phyloP scores from a whole-genome alignment of 2,797 vertebrate species.

The Euthynnus affinis region DNA sequence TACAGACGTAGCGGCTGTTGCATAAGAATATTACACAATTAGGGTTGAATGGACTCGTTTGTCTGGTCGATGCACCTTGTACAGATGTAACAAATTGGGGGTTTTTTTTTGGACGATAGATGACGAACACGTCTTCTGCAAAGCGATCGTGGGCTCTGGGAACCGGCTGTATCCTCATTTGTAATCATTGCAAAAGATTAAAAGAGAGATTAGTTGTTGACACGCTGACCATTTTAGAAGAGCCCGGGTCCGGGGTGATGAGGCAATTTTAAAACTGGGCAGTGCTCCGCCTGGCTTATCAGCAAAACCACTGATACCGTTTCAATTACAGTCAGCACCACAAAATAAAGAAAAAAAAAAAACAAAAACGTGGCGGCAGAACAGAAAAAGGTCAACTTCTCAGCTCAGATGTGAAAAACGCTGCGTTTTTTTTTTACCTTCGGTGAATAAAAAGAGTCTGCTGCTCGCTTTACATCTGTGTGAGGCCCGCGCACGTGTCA shows the following conservation, averaged over 20 bases:
- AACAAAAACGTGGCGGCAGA: neutral
- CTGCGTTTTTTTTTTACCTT: too few relatives aligned
- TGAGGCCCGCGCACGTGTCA: constrained; percentile 9
- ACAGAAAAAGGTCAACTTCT: constrained; percentile 3
- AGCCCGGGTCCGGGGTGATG: constrained; percentile 3
- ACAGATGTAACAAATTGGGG: neutral
- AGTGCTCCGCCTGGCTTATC: neutral
- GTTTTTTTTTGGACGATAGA: too few relatives aligned
- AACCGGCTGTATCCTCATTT: neutral
- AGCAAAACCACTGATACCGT: neutral
- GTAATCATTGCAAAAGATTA: constrained; percentile 34
- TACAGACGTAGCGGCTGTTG: constrained; percentile 1
- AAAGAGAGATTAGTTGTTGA: constrained; percentile 36
- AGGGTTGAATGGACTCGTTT: neutral
- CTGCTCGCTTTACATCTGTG: constrained; percentile 1
- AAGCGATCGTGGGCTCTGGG: neutral
- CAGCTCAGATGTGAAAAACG: too few relatives aligned
- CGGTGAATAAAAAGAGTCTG: neutral
- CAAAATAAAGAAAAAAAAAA: too few relatives aligned
- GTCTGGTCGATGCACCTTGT: neutral
- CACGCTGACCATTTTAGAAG: constrained; percentile 12
- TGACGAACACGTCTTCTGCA: neutral
- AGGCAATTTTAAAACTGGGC: constrained; percentile 7
- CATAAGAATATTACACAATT: constrained; percentile 27
- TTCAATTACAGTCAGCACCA: constrained; percentile 1